Conservation (phyloP, 2,888 invertebrate genomes). For the Odontothrips loti region DNA sequence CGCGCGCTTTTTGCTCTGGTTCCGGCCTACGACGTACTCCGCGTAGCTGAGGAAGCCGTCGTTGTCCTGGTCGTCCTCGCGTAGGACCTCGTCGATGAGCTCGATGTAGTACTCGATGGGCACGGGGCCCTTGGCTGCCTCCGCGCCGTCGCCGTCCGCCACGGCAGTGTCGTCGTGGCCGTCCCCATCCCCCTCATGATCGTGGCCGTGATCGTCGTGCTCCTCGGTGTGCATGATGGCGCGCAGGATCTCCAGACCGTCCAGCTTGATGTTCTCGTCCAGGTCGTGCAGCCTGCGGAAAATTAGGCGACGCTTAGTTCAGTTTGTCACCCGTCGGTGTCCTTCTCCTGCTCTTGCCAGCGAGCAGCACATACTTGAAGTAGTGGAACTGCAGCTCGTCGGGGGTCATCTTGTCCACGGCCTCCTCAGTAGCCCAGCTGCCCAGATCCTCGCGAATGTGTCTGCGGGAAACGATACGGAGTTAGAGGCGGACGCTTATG, state of each 20-base stretch:
- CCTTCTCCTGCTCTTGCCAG: not conserved
- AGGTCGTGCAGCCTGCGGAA: conserved; percentile 68
- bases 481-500: not conserved
- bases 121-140: conserved; percentile 47
- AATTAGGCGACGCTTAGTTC: not conserved
- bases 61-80: conserved; percentile 75
- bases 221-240: conserved; percentile 72
- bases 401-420: conserved; percentile 67
- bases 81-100: conserved; percentile 77
- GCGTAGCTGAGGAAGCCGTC: conserved; percentile 84
- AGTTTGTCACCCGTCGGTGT: too few species aligned
- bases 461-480: conserved; percentile 49
- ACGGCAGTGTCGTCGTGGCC: conserved; percentile 47
- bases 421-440: conserved; percentile 57
- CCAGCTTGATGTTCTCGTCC: conserved; percentile 82
- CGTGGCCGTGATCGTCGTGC: conserved; percentile 48
- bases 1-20: not conserved
- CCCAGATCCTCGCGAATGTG: conserved; percentile 75
- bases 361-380: conserved; percentile 55
- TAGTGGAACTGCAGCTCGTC: conserved; percentile 83
- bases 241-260: conserved; percentile 83
- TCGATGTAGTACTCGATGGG: conserved; percentile 53
- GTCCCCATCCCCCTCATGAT: conserved; percentile 45
- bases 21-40: conserved; percentile 60
- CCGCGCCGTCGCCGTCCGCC: conserved; percentile 44